phyloP scores from a whole-genome alignment of 2,113 vertebrate species.

The Gobius niger region DNA sequence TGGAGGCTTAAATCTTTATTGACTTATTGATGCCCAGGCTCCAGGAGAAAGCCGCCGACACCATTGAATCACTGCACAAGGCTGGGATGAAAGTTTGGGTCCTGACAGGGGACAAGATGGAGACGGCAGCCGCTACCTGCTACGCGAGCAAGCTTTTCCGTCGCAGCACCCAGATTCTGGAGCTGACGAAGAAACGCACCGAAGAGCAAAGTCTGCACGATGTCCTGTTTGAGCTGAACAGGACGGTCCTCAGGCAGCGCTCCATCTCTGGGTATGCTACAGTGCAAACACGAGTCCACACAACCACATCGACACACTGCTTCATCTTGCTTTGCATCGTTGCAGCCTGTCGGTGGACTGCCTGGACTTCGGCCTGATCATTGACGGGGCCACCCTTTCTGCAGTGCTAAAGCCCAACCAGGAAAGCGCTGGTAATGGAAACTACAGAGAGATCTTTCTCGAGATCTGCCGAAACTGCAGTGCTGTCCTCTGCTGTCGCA shows the following conservation, averaged over 20 bases:
- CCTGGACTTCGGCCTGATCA: conserved; percentile 94
- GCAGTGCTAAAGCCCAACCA: conserved; percentile 86
- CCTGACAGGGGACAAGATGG: conserved; percentile 98
- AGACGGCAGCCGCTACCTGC: conserved; percentile 94
- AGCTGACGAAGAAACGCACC: conserved; percentile 92
- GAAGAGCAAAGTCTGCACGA: conserved; percentile 94
- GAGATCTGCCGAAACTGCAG: conserved; percentile 96
- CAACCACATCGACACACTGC: neutral
- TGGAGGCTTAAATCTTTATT: conserved; percentile 33
- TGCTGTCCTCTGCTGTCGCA: conserved; percentile 94
- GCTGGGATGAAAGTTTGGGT: conserved; percentile 99
- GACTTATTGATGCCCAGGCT: conserved; percentile 77
- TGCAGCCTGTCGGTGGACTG: conserved; percentile 88
- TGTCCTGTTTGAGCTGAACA: conserved; percentile 91
- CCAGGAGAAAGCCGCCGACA: conserved; percentile 96
- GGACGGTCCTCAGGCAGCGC: conserved; percentile 85
- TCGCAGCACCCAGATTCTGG: conserved; percentile 90
- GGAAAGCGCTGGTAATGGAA: conserved; percentile 79
- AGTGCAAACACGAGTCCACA: neutral
- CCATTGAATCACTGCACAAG: conserved; percentile 94
- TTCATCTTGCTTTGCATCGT: neutral
- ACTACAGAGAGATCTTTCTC: conserved; percentile 92
- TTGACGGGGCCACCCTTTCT: conserved; percentile 92
- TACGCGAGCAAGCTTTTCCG: conserved; percentile 96
- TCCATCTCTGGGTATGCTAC: conserved; percentile 85